Conservation (phyloP, 2,888 invertebrate genomes). For the Entomobrya multifasciata region DNA sequence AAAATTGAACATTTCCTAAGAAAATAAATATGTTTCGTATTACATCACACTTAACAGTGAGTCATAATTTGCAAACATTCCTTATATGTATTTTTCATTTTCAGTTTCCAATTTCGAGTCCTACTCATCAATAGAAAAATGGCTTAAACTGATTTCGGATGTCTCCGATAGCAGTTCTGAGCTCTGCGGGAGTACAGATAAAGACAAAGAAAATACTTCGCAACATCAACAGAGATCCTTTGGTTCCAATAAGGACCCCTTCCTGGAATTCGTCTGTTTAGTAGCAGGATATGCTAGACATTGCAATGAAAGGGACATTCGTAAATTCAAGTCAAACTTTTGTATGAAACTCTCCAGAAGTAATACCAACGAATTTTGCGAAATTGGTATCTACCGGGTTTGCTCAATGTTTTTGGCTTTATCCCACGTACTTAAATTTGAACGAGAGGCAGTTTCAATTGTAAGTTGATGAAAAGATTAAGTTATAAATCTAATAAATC, state of each 20-base stretch:
- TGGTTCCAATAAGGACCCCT: conserved; percentile 63
- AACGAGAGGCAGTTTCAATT: conserved; percentile 68
- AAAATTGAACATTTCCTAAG: too few species aligned
- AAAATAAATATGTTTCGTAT: too few species aligned
- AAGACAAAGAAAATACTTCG: not conserved
- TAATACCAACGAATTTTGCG: conserved; percentile 65
- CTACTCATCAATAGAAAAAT: conserved; percentile 73
- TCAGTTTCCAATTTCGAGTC: conserved; percentile 46
- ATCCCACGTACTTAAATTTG: conserved; percentile 10
- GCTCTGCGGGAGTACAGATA: not conserved
- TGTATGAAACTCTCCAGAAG: conserved; percentile 69
- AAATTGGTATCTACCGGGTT: conserved; percentile 74
- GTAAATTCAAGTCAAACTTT: conserved; percentile 73
- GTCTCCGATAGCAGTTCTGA: not conserved
- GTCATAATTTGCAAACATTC: too few species aligned
- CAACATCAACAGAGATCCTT: not conserved
- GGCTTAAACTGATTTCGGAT: conserved; percentile 67
- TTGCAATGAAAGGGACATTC: conserved; percentile 62
- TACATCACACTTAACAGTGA: too few species aligned
- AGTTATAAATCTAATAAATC: too few species aligned
- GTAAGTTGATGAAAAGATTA: conserved; percentile 58
- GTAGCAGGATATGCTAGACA: conserved; percentile 53
- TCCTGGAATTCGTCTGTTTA: conserved; percentile 72
- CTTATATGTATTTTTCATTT: too few species aligned
- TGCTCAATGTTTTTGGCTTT: conserved; percentile 71